Evolutionary conservation across 2,113 vertebrate genomes (phyloP).

Genomic region (Caranx ignobilis): DNA sequence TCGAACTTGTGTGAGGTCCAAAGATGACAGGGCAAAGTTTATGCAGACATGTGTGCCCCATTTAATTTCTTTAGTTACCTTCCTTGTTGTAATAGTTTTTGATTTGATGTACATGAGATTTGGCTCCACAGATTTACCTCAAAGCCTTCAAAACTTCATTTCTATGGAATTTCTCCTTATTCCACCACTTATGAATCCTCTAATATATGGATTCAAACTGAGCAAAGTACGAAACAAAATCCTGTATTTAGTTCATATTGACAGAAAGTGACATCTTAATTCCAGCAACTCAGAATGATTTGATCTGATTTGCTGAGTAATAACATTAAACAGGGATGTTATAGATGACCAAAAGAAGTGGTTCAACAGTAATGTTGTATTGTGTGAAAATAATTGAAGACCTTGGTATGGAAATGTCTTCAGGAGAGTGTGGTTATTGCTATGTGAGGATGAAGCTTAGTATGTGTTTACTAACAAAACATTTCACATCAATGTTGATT

Average conservation of each 20-base stretch:
- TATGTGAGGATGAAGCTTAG: no score
- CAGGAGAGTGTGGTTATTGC: no score
- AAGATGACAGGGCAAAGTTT: conserved; percentile 50
- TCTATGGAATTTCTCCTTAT: conserved; percentile 58
- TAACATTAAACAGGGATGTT: background rate
- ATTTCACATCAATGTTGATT: background rate
- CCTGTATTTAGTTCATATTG: background rate
- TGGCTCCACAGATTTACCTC: conserved; percentile 26
- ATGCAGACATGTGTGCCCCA: conserved; percentile 71
- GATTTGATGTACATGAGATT: conserved; percentile 66
- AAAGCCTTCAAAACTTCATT: conserved; percentile 60
- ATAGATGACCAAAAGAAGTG: background rate
- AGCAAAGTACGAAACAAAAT: conserved; percentile 62
- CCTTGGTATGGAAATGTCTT: no score
- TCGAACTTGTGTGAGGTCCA: conserved; percentile 29
- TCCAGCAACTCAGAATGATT: background rate
- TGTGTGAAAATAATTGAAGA: no score
- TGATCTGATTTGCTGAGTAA: no score
- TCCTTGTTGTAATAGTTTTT: conserved; percentile 29
- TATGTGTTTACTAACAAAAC: no score
- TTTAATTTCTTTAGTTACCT: conserved; percentile 45
- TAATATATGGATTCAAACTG: conserved; percentile 65
- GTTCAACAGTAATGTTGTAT: no score
- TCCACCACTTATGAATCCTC: conserved; percentile 56
- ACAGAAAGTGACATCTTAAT: background rate